These are phyloP conservation scores for Arctia plantaginis DNA, from an alignment of 2,888 invertebrate species.

Conservation along the genomic window DNA sequence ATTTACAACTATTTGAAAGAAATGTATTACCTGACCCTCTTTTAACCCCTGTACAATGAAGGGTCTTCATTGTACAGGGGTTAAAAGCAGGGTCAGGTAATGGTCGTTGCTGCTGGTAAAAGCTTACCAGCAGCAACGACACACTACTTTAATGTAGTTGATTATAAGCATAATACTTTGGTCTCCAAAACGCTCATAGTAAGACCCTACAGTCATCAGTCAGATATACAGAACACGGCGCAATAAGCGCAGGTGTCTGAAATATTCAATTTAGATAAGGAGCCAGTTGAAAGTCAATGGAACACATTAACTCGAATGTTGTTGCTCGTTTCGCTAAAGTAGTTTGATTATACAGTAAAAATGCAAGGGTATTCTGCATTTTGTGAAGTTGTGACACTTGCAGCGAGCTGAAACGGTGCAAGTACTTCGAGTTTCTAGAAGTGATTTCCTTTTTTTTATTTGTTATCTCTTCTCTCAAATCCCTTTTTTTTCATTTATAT, in stretches of 20 bases:
- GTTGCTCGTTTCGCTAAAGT: constrained; percentile 17
- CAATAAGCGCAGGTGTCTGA: constrained; percentile 46
- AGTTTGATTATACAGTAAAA: constrained; percentile 24
- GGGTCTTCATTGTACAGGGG: too few relatives aligned
- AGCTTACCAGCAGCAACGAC: too few relatives aligned
- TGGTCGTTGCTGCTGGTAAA: too few relatives aligned
- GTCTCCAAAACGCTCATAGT: neutral
- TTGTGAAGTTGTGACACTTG: neutral
- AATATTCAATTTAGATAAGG: constrained; percentile 56
- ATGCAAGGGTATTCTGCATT: neutral
- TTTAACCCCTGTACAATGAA: too few relatives aligned
- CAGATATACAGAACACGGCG: constrained; percentile 30
- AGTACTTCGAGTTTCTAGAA: neutral
- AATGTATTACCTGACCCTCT: too few relatives aligned
- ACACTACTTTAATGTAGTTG: too few relatives aligned
- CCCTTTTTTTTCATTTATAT: neutral
- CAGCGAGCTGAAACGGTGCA: neutral
- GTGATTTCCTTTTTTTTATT: neutral
- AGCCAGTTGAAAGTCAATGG: constrained; percentile 23
- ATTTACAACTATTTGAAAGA: too few relatives aligned
- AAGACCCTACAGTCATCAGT: constrained; percentile 27
- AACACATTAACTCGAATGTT: constrained; percentile 34
- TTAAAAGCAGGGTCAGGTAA: too few relatives aligned
- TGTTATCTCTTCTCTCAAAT: neutral
- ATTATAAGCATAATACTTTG: too few relatives aligned